Base-by-base conservation (phyloP, 2,797 vertebrate species). In the Meda fulgida region DNA sequence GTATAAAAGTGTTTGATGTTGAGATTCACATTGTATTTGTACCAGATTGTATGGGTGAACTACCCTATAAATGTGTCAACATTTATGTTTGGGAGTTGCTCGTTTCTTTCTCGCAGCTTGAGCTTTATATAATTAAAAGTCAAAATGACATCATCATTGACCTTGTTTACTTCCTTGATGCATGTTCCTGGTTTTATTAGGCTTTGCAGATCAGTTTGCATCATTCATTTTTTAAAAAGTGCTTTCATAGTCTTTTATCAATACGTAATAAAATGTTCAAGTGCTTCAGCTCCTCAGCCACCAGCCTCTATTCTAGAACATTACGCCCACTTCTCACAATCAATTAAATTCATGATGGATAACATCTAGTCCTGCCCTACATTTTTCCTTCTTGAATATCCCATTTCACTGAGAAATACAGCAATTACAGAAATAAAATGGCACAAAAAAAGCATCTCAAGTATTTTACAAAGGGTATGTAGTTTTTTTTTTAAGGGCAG, bases 301-400 rank as follows among this genome's bases (percentile, higher is more conserved):
- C 53, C 53, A 60, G 36, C 53, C 36, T 60, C 36, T 55, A 36
- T 78, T 78, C 76, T 60, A 40, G 53, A 40, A 60, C 55, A 78
- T 40, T 77, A 78, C n/a, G 1, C 55, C 76, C 76, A 78, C 76
- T 63, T 43, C 76, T 78, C 76, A 43, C n/a, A 16, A 78, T 78
- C 36, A 58, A 43, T 63, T 78, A 36, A 78, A 78, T 43, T 63
- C 55, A 38, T 63, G 36, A 60, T 0, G 55, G 76, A 63, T 60
- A 38, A 78, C 63, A 60, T 78, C 76, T 60, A 63, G n/a, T 60
- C 55, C 76, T 63, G 55, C 23, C 36, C 76, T 43, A 78, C 76
- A 78, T 63, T 77, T 78, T 60, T 36, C 4, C 31, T 34, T 55
- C 36, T 40, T 78, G 75, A 78, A 40, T 78, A 40, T 60, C 55